Evolutionary conservation across 2,888 invertebrate genomes (phyloP).

Genomic region (Agrochola lychnidis): DNA sequence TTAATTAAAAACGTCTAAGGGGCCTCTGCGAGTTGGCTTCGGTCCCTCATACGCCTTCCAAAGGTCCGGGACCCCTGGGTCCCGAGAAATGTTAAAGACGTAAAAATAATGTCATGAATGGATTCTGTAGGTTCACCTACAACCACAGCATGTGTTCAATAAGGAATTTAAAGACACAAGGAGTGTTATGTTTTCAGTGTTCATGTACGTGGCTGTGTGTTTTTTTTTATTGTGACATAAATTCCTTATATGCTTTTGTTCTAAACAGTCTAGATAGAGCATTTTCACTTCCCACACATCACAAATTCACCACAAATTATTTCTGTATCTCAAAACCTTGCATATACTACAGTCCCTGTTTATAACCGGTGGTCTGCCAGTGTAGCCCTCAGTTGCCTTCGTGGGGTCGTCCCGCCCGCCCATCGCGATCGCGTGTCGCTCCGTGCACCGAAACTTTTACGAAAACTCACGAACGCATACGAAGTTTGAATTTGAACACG

Average conservation of each 20-base stretch:
- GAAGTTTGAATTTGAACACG: slow-evolving; percentile 43
- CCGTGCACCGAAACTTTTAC: slow-evolving; percentile 61
- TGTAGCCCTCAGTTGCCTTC: slow-evolving; percentile 80
- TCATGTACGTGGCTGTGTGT: background rate
- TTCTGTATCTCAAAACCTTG: slow-evolving; percentile 11
- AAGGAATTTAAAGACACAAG: background rate
- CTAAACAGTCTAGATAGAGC: background rate
- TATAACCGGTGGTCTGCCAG: slow-evolving; percentile 76
- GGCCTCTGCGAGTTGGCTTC: too few relatives aligned
- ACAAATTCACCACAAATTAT: background rate
- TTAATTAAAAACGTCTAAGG: too few relatives aligned
- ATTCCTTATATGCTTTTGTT: background rate
- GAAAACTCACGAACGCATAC: slow-evolving; percentile 35
- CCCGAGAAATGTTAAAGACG: too few relatives aligned
- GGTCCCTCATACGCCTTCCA: too few relatives aligned
- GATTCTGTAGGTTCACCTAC: background rate
- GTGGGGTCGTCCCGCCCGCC: slow-evolving; percentile 74
- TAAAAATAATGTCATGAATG: background rate
- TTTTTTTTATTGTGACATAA: background rate
- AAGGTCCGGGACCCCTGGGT: too few relatives aligned
- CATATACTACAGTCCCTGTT: slow-evolving; percentile 69
- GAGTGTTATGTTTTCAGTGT: background rate
- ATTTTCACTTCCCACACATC: background rate
- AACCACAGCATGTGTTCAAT: background rate
- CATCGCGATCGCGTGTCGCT: slow-evolving; percentile 59